Base-by-base conservation (phyloP, 1,140 invertebrate species). In the Eubasilissa regina region DNA sequence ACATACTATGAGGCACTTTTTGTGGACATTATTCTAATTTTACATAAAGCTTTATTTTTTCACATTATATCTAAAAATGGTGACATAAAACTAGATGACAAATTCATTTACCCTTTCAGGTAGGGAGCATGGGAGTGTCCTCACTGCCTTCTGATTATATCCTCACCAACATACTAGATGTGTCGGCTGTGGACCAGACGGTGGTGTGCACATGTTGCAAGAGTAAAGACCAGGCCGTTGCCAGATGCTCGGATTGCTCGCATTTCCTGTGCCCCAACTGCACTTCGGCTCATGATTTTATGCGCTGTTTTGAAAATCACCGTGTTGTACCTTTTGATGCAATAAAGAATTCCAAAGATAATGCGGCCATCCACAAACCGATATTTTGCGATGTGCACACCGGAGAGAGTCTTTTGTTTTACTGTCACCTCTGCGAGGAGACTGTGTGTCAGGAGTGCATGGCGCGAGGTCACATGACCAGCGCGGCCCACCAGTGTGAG, bases 251-350 rank as follows among this genome's bases (percentile, higher is more conserved):
- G 80, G 96, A 97, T 86, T 98, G 97, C 88, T 96, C 96, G 83
- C 97, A 97, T 89, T 96, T 97, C 85, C 90, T 98, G 13, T 98
- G 97, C 89, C 93, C 93, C 19, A 96, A 97, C 86, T 99, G 97
- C 89, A 96, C 97, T 81, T 96, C 95, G 35, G 97, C 97, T 60
- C 97, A 99, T 88, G 94, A 97, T 86, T 95, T 94, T 83, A 98
- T 98, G 97, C 91, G 96, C 60, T 97, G 96, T 87, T 98, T 98
- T 87, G 96, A 98, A 87, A 96, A 95, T 84, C 97, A 98, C 84
- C 91, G 95, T 85, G 96, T 97, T 15, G 92, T 97, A 55, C 93
- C 93, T 19, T 95, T 97, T 86, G 96, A 97, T 84, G 95, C 97
- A 78, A 90, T 97, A 83, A 93, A 94, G 83, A 93, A 93, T 85